Conservation (phyloP, 2,113 vertebrate species). For the Cyanoderma ruficeps region DNA sequence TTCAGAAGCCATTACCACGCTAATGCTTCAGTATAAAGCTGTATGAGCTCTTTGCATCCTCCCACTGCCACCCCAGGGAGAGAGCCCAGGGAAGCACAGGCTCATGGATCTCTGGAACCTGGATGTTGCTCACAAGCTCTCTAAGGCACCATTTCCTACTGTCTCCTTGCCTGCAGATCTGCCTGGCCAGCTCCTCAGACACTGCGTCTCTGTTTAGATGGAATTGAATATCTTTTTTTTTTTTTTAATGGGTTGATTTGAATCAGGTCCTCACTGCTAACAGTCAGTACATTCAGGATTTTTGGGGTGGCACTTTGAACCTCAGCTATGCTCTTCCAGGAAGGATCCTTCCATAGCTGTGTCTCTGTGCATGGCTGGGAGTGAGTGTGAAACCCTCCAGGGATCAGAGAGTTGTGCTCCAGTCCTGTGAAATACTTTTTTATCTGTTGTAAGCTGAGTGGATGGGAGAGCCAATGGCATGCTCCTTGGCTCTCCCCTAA, state of each 20-base stretch:
- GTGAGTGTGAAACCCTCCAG: neutral
- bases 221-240: neutral
- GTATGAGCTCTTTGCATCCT: neutral
- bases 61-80: neutral
- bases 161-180: neutral
- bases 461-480: neutral
- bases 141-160: fast-evolving
- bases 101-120: neutral
- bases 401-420: neutral
- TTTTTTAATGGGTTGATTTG: neutral
- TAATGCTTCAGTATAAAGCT: neutral
- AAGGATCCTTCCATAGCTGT: fast-evolving
- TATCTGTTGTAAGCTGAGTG: neutral
- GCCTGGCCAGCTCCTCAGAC: neutral
- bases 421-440: neutral
- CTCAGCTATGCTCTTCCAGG: neutral
- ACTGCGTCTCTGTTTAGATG: neutral
- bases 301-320: neutral
- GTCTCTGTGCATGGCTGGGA: neutral
- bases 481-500: neutral
- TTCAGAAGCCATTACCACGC: neutral
- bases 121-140: neutral
- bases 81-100: neutral
- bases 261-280: neutral
- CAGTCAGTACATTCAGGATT: neutral